Base-by-base conservation (phyloP, 1,140 invertebrate genomes). In the Pomacea maculata region DNA sequence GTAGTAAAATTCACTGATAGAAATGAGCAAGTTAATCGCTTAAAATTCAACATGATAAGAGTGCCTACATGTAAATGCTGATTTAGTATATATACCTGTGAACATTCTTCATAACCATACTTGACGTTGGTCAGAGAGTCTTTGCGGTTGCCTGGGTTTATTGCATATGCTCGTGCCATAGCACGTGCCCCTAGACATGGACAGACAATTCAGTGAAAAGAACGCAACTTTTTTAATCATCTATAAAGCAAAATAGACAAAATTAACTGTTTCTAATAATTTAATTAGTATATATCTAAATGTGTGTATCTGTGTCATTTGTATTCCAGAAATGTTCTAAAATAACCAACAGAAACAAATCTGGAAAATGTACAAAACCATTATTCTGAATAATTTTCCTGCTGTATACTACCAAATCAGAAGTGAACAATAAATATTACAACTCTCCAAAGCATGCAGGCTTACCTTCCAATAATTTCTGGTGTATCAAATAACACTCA, bases 51-150 rank as follows among this genome's bases (percentile, higher is more conserved):
- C 6, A 45, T 6, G 3, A 45, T 45, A 45, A 45, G 0, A 45
- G 25, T 25, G 25, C 25, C 25, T 25, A 0, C 25, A 25, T 25
- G 25, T 25, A 25, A 25, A 25, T 25, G 25, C 0, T 57, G 55
- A 14, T 57, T 9, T 14, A 61, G 15, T 1, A 17, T 57, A 72
- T 79, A 70, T 79, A 90, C 89, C 88, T 90, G 87, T 19, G 91
- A 92, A 83, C 93, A 93, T 86, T 94, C 93, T 81, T 92, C 91
- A 85, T 91, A 93, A 45, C 93, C 93, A 76, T 91, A 92, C 83
- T 92, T 91, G 9, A 93, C 93, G 85, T 91, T 93, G 25, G 89
- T 89, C n/a, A 93, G 86, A 9, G 93, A 92, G 34, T 90, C 85
- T 68, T 92, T 92, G 74, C 89, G 88, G 75, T 92, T 91, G 7